Evolutionary conservation across 2,888 invertebrate species (phyloP), one percentile per base, ranked within the genome.

Genomic region (Scaptodrosophila latifasciaeformis): DNA sequence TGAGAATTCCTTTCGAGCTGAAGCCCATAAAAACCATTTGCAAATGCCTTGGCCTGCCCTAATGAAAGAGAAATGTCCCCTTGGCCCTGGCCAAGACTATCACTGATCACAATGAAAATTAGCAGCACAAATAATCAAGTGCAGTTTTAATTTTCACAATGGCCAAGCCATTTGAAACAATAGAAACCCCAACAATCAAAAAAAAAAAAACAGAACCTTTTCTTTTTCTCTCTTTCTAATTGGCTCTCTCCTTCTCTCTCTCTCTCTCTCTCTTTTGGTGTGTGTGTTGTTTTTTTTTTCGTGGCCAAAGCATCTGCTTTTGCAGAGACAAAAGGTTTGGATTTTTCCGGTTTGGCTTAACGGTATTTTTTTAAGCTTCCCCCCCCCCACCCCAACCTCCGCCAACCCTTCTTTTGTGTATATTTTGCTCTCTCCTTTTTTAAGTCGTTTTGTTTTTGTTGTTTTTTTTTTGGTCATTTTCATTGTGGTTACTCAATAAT

Each of bases 61-160:
- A 34, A 34, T 34, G 34, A 34, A 34, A 34, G 15, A 34, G n/a
- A n/a, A n/a, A n/a, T n/a, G n/a, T n/a, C n/a, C n/a, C n/a, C n/a
- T n/a, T n/a, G n/a, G n/a, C n/a, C n/a, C n/a, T n/a, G n/a, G n/a
- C n/a, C n/a, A n/a, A n/a, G n/a, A n/a, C n/a, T n/a, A n/a, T n/a
- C n/a, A n/a, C n/a, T n/a, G n/a, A n/a, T n/a, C 24, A 24, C 24
- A 24, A 24, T 24, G 70, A 61, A 74, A 70, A 70, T 70, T 70
- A 70, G 74, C 69, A 74, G 64, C 52, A 66, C 63, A 74, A 70
- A 70, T 70, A 70, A 74, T 74, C 67, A 74, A 74, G 70, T 70
- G 74, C 74, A 70, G 74, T 74, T 74, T 67, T 70, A 63, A 74
- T 67, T 70, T 69, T 55, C 66, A 72, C 72, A 69, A 68, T 71